Percentiles rank a stretch among this genome's conserved stretches.
Evolutionary conservation across 2,888 invertebrate species (phyloP).

Genomic region (Frankliniella fusca): DNA sequence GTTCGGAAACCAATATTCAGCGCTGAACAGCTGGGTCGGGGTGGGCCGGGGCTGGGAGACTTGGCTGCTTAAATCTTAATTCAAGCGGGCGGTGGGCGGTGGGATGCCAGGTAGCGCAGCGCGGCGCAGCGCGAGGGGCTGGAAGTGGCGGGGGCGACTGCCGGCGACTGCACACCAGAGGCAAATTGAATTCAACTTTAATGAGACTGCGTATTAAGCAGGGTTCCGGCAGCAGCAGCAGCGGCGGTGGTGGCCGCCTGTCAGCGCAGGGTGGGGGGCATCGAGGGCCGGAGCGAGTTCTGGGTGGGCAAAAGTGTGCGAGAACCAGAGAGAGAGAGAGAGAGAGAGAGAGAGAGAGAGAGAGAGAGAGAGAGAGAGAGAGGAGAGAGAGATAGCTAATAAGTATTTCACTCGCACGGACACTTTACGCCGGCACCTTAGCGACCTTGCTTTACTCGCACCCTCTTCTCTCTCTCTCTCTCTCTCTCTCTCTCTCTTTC

Average conservation of each 20-base stretch:
- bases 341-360: too few species aligned
- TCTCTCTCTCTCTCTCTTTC: background rate
- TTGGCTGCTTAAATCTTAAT: conserved; percentile 17
- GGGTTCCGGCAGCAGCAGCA: background rate
- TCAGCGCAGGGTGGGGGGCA: background rate
- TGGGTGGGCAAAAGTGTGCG: too few species aligned
- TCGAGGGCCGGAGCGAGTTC: background rate
- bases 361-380: too few species aligned
- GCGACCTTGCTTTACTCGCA: background rate
- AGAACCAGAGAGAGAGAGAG: too few species aligned
- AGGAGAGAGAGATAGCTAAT: background rate
- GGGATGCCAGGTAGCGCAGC: background rate
- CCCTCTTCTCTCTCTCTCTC: background rate
- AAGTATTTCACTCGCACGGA: background rate
- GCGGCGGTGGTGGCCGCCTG: background rate
- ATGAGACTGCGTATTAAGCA: conserved; percentile 22
- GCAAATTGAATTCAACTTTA: conserved; percentile 25
- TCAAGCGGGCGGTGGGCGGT: background rate
- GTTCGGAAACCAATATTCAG: too few species aligned
- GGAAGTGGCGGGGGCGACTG: conserved; percentile 5
- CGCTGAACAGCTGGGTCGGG: background rate
- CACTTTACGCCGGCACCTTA: background rate
- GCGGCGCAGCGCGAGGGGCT: background rate
- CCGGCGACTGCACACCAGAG: conserved; percentile 7
- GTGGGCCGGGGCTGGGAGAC: background rate